Evolutionary conservation across 2,113 vertebrate genomes (phyloP).

Genomic region (Seriola quinqueradiata): DNA sequence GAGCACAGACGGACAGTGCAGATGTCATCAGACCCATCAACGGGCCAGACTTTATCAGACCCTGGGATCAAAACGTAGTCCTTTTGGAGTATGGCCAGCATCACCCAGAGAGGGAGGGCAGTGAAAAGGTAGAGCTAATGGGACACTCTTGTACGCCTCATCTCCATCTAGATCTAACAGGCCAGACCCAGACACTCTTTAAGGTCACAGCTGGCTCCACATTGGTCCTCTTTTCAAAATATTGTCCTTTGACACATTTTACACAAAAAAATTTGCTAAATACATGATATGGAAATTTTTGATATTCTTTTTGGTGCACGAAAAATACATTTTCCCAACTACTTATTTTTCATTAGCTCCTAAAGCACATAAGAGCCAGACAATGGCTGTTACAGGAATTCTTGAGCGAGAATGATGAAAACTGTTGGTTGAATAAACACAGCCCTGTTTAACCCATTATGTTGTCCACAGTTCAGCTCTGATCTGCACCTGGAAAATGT

Average conservation of each 20-base stretch:
- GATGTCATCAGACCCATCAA: constrained; percentile 81
- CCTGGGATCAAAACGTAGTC: constrained; percentile 79
- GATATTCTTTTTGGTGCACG: background rate
- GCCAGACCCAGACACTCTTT: constrained; percentile 74
- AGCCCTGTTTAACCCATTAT: constrained; percentile 59
- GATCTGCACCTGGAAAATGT: constrained; percentile 72
- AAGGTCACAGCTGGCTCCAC: constrained; percentile 83
- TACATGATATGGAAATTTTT: background rate
- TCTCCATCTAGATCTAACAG: constrained; percentile 86
- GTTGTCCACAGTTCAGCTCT: constrained; percentile 45
- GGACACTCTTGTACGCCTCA: constrained; percentile 84
- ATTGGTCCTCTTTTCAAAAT: constrained; percentile 57
- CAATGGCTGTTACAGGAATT: constrained; percentile 28
- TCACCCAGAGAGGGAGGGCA: constrained; percentile 80
- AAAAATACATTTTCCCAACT: background rate
- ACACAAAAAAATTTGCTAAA: background rate
- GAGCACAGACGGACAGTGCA: constrained; percentile 79
- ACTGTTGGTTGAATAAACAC: constrained; percentile 54
- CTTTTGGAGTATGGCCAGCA: constrained; percentile 79
- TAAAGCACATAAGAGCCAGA: constrained; percentile 12
- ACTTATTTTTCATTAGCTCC: background rate
- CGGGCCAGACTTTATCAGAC: constrained; percentile 76
- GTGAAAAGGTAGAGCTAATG: constrained; percentile 84
- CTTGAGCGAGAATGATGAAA: constrained; percentile 34
- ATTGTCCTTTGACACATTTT: constrained; percentile 19